Percentiles rank a stretch among this genome's conserved stretches.
Evolutionary conservation across 2,888 invertebrate species (phyloP).

Genomic region (Tetrapedia diversipes): DNA sequence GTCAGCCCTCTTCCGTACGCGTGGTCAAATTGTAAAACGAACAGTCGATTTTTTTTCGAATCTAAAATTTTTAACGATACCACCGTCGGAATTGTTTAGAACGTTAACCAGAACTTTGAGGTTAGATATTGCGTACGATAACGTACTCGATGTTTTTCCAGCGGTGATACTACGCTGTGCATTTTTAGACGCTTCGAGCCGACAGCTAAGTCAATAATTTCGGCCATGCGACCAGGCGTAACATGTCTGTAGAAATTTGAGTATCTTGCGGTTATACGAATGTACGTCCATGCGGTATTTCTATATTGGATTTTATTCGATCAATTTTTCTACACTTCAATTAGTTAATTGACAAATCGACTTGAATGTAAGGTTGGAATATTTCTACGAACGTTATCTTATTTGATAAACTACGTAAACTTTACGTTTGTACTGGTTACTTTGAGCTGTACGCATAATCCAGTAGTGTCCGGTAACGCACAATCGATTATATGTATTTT

Average conservation of each 20-base stretch:
- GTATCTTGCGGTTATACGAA: background rate
- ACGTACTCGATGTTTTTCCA: slow-evolving; percentile 33
- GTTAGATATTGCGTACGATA: slow-evolving; percentile 42
- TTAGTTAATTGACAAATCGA: slow-evolving; percentile 4
- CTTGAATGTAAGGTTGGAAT: slow-evolving; percentile 17
- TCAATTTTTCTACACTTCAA: background rate
- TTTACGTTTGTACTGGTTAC: background rate
- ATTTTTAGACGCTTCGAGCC: slow-evolving; percentile 43
- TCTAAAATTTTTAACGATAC: background rate
- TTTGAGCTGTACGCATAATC: background rate
- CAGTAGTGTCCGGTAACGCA: too few relatives aligned
- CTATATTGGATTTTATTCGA: slow-evolving; percentile 9
- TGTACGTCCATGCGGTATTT: background rate
- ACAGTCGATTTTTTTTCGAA: background rate
- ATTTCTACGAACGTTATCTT: slow-evolving; percentile 42
- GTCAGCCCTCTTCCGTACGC: slow-evolving; percentile 70
- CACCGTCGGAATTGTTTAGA: background rate
- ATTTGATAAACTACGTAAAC: slow-evolving; percentile 30
- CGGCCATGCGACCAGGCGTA: slow-evolving; percentile 46
- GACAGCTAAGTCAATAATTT: slow-evolving; percentile 60
- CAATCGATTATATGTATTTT: background rate
- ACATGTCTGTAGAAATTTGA: slow-evolving; percentile 11
- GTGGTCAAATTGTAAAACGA: slow-evolving; percentile 60
- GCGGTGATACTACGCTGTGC: slow-evolving; percentile 30
- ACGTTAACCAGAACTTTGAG: slow-evolving; percentile 13